Evolutionary conservation across 2,113 vertebrate genomes (phyloP), one percentile per base, ranked within the genome.

Genomic region (Rhabdornis inornatus): DNA sequence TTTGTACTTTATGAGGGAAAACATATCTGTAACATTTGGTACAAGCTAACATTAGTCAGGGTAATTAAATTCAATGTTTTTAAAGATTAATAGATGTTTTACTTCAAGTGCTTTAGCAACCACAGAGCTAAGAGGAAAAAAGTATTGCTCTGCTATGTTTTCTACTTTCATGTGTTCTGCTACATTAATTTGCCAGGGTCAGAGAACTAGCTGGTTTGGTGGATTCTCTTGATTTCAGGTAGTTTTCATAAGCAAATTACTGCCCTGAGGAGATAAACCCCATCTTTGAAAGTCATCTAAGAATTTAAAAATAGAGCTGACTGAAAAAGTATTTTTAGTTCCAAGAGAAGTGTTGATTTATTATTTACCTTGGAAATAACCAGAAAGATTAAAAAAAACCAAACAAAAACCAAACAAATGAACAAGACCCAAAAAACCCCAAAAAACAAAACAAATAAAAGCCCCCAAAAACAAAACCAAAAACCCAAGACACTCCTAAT

Each of bases 1-100:
- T 97, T 97, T 98, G 97, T 98, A 97, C 97, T 97, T 90, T 96
- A 96, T 97, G 92, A 98, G 96, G 96, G 94, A 97, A 98, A 98
- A 98, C 96, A 96, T 97, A 97, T 96, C 97, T 97, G 90, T 97
- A 98, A 97, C 96, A 98, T 97, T 98, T 97, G 96, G 97, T 98
- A 97, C 97, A 97, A 98, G 96, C 96, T 97, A 98, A 97, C 95
- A 97, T 98, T 98, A 97, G 97, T 97, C 97, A 98, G 97, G 97
- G 95, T 97, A 98, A 98, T 98, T 98, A 98, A 97, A 97, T 98
- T 94, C 93, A 97, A 95, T 98, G 94, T 98, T 97, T 98, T 98
- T 78, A 97, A 98, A 98, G 96, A 98, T 98, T 98, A 98, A 98
- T 98, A 97, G 96, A 97, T 96, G 95, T 96, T 98, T 98, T 98